A percentile compares a stretch with the other conserved stretches of the same genome.
phyloP scores from a whole-genome alignment of 2,888 invertebrate species.

The Siphonodentalium dalli region DNA sequence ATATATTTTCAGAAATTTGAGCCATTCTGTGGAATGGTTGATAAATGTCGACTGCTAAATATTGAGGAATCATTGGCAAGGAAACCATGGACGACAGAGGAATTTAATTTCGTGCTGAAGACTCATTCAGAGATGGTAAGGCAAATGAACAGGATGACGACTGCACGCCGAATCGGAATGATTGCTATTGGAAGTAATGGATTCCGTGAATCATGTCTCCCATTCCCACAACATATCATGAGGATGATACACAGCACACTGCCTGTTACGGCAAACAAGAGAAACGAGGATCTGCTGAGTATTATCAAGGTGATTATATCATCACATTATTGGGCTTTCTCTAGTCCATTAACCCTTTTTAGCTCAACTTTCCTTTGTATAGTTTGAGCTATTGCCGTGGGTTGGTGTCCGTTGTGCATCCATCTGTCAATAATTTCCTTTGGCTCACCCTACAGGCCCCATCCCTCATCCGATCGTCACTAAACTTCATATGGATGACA shows the following conservation, averaged over 20 bases:
- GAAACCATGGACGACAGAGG: slow-evolving; percentile 61
- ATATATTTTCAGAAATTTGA: slow-evolving; percentile 53
- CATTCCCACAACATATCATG: slow-evolving; percentile 54
- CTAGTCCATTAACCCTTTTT: no score
- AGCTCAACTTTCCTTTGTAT: no score
- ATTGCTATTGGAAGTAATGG: slow-evolving; percentile 45
- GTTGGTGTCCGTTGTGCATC: no score
- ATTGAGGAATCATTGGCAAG: slow-evolving; percentile 54
- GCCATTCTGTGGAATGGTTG: slow-evolving; percentile 61
- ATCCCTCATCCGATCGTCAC: no score
- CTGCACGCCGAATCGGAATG: slow-evolving; percentile 51
- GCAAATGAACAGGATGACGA: slow-evolving; percentile 56
- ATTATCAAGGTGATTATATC: slow-evolving; percentile 62
- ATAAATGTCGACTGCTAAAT: slow-evolving; percentile 51
- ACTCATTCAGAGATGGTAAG: slow-evolving; percentile 60
- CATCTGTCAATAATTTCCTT: no score
- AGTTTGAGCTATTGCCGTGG: no score
- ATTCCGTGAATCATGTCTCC: slow-evolving; percentile 53
- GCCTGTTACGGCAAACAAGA: slow-evolving; percentile 57
- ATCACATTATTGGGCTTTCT: no score
- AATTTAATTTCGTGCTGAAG: slow-evolving; percentile 59
- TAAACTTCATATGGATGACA: no score
- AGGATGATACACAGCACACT: slow-evolving; percentile 46
- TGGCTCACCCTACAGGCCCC: no score
- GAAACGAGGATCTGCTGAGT: slow-evolving; percentile 60